A percentile compares a stretch with the other conserved stretches of the same genome.
These are phyloP conservation scores for Drosophila albomicans DNA, from an alignment of 1,140 invertebrate genomes.

Conservation along the genomic window DNA sequence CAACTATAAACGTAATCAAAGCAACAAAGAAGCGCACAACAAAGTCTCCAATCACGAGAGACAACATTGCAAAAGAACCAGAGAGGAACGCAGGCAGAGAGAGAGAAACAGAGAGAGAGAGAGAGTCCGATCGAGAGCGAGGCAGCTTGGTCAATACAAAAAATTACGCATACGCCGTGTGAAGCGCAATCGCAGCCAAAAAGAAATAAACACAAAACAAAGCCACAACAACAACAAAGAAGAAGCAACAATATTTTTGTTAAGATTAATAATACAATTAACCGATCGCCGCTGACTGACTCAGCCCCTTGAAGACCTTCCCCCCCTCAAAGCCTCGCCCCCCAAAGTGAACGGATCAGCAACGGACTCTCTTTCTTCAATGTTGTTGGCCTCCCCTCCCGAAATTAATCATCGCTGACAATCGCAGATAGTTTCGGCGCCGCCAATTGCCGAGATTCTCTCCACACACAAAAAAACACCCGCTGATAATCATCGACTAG, in stretches of 20 bases:
- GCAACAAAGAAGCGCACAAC: constrained; percentile 64
- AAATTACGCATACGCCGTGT: constrained; percentile 76
- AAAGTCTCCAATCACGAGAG: constrained; percentile 57
- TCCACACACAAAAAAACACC: background rate
- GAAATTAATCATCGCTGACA: constrained; percentile 4
- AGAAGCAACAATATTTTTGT: constrained; percentile 5
- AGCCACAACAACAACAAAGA: constrained; percentile 5
- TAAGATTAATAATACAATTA: constrained; percentile 41
- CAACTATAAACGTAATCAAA: constrained; percentile 70
- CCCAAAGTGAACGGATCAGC: background rate
- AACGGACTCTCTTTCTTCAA: constrained; percentile 9
- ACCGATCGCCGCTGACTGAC: constrained; percentile 26
- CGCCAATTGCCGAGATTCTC: background rate
- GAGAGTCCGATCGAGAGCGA: constrained; percentile 26
- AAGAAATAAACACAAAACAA: constrained; percentile 28
- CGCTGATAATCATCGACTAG: constrained; percentile 16
- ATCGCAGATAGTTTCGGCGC: constrained; percentile 14
- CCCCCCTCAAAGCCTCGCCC: background rate
- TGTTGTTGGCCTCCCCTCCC: constrained; percentile 13
- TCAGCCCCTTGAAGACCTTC: constrained; percentile 6
- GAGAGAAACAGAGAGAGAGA: constrained; percentile 17
- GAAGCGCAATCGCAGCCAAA: constrained; percentile 51
- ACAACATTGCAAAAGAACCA: background rate
- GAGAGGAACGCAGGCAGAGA: constrained; percentile 12
- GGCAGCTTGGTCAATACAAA: constrained; percentile 56